These are phyloP conservation scores for Saguinus imperator DNA, from an alignment of 2,113 vertebrate species.

Conservation along the genomic window DNA sequence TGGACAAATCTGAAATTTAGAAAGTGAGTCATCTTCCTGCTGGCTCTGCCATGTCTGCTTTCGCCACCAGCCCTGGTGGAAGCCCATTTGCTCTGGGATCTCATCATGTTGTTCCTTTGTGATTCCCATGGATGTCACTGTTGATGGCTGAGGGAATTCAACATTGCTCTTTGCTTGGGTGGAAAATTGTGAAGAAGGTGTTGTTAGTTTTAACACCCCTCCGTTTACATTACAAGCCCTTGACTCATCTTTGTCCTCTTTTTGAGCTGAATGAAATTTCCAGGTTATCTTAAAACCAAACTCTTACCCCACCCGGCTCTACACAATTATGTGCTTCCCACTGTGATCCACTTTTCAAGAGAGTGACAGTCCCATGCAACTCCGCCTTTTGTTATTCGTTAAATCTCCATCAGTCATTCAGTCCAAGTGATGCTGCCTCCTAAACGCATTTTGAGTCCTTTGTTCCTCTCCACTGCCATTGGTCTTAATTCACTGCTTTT, in stretches of 20 bases:
- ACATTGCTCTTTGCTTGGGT: neutral
- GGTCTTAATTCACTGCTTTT: neutral
- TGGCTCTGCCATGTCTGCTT: neutral
- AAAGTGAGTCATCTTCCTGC: slow-evolving; percentile 9
- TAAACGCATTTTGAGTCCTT: neutral
- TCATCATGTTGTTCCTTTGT: neutral
- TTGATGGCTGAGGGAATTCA: neutral
- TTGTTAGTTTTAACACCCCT: neutral
- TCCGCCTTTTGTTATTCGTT: neutral
- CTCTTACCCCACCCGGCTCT: neutral
- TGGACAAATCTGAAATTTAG: slow-evolving; percentile 11
- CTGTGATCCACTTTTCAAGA: neutral
- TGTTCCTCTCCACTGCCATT: neutral
- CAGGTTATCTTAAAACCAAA: neutral
- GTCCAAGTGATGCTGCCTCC: neutral
- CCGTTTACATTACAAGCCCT: neutral
- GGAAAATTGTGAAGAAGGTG: neutral
- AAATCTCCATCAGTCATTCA: neutral
- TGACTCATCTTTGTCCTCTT: neutral
- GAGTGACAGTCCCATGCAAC: neutral
- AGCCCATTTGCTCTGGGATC: neutral
- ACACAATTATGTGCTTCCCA: neutral
- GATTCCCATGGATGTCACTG: neutral
- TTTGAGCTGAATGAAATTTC: neutral
- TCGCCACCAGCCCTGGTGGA: neutral